Base-by-base conservation (phyloP, 2,888 invertebrate genomes). In the Agrochola lota region DNA sequence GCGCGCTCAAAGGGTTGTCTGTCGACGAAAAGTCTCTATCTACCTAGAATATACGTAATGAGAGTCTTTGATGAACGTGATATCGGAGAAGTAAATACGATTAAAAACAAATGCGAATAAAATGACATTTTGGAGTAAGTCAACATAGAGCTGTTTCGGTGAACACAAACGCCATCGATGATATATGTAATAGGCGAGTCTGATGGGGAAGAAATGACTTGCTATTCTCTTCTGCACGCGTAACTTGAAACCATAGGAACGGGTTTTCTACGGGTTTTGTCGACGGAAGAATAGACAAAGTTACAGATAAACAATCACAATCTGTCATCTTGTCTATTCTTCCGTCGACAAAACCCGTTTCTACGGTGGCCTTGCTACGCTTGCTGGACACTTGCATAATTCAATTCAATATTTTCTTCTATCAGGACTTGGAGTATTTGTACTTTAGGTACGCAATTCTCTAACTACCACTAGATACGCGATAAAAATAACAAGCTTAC, bases 1-100 rank as follows among this genome's bases (percentile, higher is more conserved):
- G 74, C 59, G 74, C 59, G 26, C 67, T 71, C 87, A 73, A 86
- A 84, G 84, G 79, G 46, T 69, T 64, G 9, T 35, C 69, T 63
- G 52, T 30, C 60, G 23, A 20, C 30, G 46, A 55, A 67, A 46
- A 35, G 63, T 60, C 26, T 46, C 17, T 66, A 52, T n/a, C 26
- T 64, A 63, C 12, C 23, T 49, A 30, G 12, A 55, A 15, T 64
- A 60, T 66, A 71, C 40, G 12, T 59, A 55, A 52, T 66, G 12
- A 74, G 35, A 60, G 55, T 30, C 71, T 77, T 64, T 62, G 30
- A 64, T 59, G 23, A 59, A 57, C 57, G 5, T 46, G n/a, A 57
- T 43, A 20, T 71, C 71, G 30, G 30, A 63, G n/a, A 49, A 20
- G 20, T 2, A 30, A 66, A 26, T n/a, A n/a, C 9, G 59, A 35